Base-by-base conservation (phyloP, 2,888 invertebrate genomes). In the Prosopocoilus inquinatus region DNA sequence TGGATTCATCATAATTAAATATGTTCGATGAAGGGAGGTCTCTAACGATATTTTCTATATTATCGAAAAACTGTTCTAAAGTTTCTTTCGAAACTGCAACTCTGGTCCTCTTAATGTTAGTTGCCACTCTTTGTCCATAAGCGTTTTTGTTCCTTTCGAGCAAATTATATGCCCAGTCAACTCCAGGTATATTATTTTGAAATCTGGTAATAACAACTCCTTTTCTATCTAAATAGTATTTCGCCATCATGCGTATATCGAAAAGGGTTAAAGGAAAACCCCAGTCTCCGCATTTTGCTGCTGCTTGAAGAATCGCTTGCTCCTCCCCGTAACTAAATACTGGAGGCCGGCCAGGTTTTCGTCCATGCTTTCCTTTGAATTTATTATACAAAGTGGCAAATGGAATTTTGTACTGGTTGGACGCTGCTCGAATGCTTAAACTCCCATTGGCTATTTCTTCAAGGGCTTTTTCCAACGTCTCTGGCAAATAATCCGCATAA, bases 1-100 rank as follows among this genome's bases (percentile, higher is more conserved):
- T n/a, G n/a, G n/a, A n/a, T n/a, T n/a, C n/a, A n/a, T n/a, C 72
- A 61, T 71, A 75, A 52, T 75, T 75, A 15, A 65, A 56, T 9
- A 67, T 64, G 44, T 63, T 63, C 50, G 46, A n/a, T n/a, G 62
- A 57, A 13, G 61, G 61, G 43, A 62, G 52, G 11, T 55, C 57
- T 51, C 53, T 50, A 15, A 64, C 20, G 5, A 53, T 53, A 12
- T 52, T 11, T 45, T 38, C 28, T 28, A 65, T 47, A 33, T 65
- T 60, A 43, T 52, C 46, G 43, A 58, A 57, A 60, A 60, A 63
- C 16, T 50, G 15, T 4, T 5, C 36, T n/a, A 60, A 46, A n/a
- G 47, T 45, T 33, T 44, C 47, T 38, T 13, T 33, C 44, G 16
- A 48, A n/a, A 59, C 33, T 12, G 50, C 45, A 11, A 57, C 57